phyloP scores from a whole-genome alignment of 2,797 vertebrate genomes.

The Cheirogaleus major region DNA sequence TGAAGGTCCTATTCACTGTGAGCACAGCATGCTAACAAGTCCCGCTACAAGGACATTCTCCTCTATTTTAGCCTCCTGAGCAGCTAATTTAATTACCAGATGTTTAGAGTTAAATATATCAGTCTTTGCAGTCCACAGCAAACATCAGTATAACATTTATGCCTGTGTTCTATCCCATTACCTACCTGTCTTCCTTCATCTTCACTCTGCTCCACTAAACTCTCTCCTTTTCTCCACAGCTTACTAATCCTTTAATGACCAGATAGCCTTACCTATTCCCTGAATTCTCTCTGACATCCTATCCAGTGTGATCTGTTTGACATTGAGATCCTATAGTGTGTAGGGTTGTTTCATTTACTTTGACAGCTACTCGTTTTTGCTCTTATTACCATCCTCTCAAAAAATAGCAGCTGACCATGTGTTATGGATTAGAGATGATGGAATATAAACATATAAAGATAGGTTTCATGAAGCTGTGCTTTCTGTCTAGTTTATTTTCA shows the following conservation, averaged over 20 bases:
- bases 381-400: neutral
- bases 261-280: neutral
- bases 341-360: neutral
- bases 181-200: neutral
- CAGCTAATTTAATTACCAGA: neutral
- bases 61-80: neutral
- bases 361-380: neutral
- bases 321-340: neutral
- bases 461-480: neutral
- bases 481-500: neutral
- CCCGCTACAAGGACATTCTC: neutral
- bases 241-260: neutral
- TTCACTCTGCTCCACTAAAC: neutral
- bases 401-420: neutral
- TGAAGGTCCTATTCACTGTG: neutral
- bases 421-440: neutral
- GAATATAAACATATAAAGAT: neutral
- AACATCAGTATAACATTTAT: neutral
- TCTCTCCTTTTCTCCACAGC: neutral
- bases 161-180: neutral
- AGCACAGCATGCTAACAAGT: neutral
- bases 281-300: neutral
- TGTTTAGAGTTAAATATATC: neutral
- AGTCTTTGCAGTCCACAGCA: neutral
- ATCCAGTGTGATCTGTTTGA: neutral